These are phyloP conservation scores for Orcinus orca DNA, from an alignment of 2,113 vertebrate species.

Conservation along the genomic window DNA sequence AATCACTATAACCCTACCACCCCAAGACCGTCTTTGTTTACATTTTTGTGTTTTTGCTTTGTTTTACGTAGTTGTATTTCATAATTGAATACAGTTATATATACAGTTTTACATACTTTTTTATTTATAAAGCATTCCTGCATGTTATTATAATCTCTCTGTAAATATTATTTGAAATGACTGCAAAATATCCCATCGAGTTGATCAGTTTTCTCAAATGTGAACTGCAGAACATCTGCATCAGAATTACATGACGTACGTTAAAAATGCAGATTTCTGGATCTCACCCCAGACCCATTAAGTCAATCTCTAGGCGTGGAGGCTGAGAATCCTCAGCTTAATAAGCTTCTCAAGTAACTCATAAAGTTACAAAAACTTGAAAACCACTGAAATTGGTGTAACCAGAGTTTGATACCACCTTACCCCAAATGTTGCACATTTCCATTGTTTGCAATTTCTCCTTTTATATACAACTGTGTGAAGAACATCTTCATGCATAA, in stretches of 20 bases:
- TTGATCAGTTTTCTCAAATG: conserved; percentile 52
- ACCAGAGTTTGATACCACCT: background rate
- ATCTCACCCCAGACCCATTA: conserved; percentile 52
- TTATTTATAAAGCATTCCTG: conserved; percentile 59
- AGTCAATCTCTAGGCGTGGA: conserved; percentile 5
- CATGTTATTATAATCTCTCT: conserved; percentile 47
- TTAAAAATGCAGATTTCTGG: conserved; percentile 65
- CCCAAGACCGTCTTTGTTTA: conserved; percentile 24
- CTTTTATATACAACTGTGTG: conserved; percentile 1
- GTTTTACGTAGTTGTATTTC: conserved; percentile 16
- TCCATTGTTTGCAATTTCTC: background rate
- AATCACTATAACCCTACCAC: background rate
- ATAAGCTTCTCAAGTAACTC: conserved; percentile 38
- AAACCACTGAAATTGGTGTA: background rate
- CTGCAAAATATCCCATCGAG: conserved; percentile 48
- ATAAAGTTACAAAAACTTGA: background rate
- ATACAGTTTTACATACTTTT: conserved; percentile 55
- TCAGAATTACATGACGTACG: conserved; percentile 7
- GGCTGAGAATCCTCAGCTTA: conserved; percentile 25
- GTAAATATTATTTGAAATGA: conserved; percentile 65
- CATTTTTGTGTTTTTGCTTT: conserved; percentile 51
- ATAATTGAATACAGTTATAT: conserved; percentile 54
- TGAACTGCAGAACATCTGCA: conserved; percentile 42
- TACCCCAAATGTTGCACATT: background rate
- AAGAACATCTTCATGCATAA: conserved; percentile 35